These are phyloP conservation scores for Mesorhabditis sp. DNA, from an alignment of 2,888 invertebrate species.

Conservation along the genomic window DNA sequence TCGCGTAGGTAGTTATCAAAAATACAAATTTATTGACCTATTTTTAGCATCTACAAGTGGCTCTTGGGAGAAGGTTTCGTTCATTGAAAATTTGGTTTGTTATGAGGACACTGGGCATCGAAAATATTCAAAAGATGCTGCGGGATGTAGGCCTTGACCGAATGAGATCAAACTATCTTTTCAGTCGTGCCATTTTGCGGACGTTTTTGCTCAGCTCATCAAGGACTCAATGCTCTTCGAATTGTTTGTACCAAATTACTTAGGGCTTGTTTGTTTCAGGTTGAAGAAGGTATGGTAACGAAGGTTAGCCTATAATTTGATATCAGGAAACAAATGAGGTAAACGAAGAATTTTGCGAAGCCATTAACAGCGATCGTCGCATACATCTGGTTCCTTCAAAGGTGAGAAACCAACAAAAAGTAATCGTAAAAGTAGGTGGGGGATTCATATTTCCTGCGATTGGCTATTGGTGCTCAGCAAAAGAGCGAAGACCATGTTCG, in stretches of 20 bases:
- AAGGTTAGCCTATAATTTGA: conserved; percentile 1
- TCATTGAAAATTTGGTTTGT: conserved; percentile 97
- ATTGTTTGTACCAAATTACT: conserved; percentile 76
- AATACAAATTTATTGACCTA: conserved; percentile 4
- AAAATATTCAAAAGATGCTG: conserved; percentile 84
- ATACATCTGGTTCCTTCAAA: conserved; percentile 62
- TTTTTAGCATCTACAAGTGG: conserved; percentile 61
- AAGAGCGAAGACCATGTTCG: conserved; percentile 59
- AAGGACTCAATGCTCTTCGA: conserved; percentile 75
- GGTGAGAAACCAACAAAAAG: conserved; percentile 12
- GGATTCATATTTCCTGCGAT: conserved; percentile 60
- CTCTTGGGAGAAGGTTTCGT: conserved; percentile 87
- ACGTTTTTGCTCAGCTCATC: conserved; percentile 74
- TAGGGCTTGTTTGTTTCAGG: conserved; percentile 88
- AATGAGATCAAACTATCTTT: conserved; percentile 15
- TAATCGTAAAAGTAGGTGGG: conserved; percentile 21
- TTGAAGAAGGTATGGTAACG: conserved; percentile 66
- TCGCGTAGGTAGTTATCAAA: conserved; percentile 22
- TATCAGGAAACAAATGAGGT: conserved; percentile 58
- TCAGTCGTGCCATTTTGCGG: conserved; percentile 68
- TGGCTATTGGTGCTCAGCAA: conserved; percentile 61
- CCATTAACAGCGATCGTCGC: conserved; percentile 61
- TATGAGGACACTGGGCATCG: conserved; percentile 83
- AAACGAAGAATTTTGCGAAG: conserved; percentile 59
- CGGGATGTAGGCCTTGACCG: conserved; percentile 66